Conservation (phyloP, 2,797 vertebrate genomes). For the Eulemur coronatus region DNA sequence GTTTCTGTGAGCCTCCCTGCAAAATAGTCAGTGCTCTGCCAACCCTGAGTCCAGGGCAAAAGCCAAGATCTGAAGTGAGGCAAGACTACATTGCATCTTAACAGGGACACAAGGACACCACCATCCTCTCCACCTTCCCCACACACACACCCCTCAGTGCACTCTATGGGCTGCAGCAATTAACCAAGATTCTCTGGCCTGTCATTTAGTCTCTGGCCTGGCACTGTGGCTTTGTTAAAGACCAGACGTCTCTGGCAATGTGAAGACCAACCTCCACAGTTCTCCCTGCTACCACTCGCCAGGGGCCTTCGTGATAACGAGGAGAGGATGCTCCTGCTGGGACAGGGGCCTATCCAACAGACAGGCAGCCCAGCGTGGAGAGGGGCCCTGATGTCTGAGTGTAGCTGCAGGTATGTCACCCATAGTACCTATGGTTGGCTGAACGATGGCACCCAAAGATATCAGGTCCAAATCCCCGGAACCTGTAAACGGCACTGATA, state of each 20-base stretch:
- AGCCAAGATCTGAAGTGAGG: background rate
- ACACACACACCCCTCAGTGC: background rate
- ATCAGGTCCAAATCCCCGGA: background rate
- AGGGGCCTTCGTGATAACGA: background rate
- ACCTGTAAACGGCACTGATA: background rate
- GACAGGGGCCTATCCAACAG: background rate
- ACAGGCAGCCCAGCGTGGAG: background rate
- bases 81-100: background rate
- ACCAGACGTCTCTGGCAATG: background rate
- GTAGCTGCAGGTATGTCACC: background rate
- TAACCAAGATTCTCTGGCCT: background rate
- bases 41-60: background rate
- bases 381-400: background rate
- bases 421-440: background rate
- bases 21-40: background rate
- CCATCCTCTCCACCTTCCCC: too few species aligned
- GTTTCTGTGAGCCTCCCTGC: background rate
- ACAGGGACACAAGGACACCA: background rate
- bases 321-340: background rate
- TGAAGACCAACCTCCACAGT: background rate
- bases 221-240: background rate
- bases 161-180: background rate
- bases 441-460: background rate
- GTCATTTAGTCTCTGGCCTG: background rate
- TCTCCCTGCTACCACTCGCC: background rate